A percentile compares a stretch with the other conserved stretches of the same genome.
Conservation (phyloP, 2,888 invertebrate species). For the Autographa gamma region DNA sequence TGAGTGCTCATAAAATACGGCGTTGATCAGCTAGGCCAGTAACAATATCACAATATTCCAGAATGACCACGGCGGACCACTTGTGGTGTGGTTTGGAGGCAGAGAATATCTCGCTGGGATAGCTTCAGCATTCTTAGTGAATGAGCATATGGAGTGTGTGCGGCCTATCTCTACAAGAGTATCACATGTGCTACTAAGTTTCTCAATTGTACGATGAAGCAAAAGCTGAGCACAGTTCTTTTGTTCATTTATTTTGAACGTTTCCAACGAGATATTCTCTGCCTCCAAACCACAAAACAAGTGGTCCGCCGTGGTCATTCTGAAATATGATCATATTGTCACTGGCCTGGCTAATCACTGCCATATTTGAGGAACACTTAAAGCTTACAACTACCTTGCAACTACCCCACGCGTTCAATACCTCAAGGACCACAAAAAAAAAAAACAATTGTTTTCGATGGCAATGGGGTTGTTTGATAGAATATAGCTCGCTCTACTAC, state of each 20-base stretch:
- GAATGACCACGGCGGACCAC: neutral
- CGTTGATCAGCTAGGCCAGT: neutral
- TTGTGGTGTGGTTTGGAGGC: neutral
- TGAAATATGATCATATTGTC: neutral
- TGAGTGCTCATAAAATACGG: too few species aligned
- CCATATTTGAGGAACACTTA: too few species aligned
- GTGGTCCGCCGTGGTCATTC: neutral
- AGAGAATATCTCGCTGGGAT: neutral
- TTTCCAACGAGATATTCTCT: neutral
- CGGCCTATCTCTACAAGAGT: neutral
- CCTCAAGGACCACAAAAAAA: too few species aligned
- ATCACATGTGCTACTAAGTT: neutral
- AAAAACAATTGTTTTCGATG: too few species aligned
- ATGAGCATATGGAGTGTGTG: neutral
- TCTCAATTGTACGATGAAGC: neutral
- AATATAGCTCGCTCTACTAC: too few species aligned
- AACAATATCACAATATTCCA: neutral
- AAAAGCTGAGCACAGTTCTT: neutral
- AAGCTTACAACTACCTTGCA: too few species aligned
- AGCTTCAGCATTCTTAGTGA: neutral
- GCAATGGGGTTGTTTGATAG: too few species aligned
- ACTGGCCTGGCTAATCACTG: neutral
- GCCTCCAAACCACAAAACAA: neutral
- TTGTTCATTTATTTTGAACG: neutral
- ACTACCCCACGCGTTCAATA: too few species aligned